Conservation (phyloP, 1,140 invertebrate species). For the Bombus terrestris region DNA sequence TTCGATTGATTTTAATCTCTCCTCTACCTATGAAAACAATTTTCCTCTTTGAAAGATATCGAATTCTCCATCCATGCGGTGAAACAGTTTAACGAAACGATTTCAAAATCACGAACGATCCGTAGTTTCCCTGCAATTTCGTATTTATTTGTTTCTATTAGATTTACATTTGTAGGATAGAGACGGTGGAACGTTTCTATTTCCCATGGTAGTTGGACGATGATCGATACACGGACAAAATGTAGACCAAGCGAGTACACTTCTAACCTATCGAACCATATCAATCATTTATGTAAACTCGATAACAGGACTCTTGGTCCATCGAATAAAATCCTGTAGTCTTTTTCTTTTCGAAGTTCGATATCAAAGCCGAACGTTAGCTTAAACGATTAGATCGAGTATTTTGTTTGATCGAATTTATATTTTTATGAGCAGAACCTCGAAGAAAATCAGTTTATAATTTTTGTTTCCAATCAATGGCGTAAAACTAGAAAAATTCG, state of each 20-base stretch:
- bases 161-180: not conserved
- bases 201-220: not conserved
- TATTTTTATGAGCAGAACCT: not conserved
- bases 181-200: not conserved
- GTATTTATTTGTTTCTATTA: constrained; percentile 7
- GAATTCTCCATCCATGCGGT: not conserved
- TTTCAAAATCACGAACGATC: not conserved
- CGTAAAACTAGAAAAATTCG: not conserved
- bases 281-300: constrained; percentile 42
- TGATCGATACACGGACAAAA: constrained; percentile 36
- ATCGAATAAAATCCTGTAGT: constrained; percentile 5
- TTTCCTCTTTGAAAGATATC: not conserved
- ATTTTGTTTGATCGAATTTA: not conserved
- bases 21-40: not conserved
- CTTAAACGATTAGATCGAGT: not conserved
- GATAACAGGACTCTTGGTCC: constrained; percentile 6
- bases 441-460: not conserved
- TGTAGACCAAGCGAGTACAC: constrained; percentile 30
- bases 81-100: not conserved
- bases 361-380: not conserved
- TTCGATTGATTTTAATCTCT: not conserved
- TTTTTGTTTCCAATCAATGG: too few species aligned
- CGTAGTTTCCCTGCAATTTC: not conserved
- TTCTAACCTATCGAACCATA: constrained; percentile 20
- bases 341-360: not conserved